Evolutionary conservation across 2,797 vertebrate genomes (phyloP).

Genomic region (Leuciscus waleckii): DNA sequence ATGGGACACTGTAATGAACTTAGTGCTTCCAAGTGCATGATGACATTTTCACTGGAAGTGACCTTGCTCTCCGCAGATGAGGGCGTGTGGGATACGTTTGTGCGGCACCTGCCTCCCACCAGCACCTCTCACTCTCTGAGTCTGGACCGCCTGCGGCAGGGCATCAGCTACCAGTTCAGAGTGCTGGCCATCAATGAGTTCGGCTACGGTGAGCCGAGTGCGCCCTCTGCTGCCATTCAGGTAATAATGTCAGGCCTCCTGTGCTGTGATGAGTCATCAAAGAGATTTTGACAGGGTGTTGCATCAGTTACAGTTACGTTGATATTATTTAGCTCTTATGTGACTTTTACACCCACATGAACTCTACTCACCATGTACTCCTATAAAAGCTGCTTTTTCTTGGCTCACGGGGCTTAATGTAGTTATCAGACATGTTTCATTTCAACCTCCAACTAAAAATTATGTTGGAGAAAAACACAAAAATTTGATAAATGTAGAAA

Average conservation of each 20-base stretch:
- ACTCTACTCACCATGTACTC: background rate
- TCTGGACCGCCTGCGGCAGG: constrained; percentile 87
- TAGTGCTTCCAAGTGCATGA: background rate
- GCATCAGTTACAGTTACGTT: background rate
- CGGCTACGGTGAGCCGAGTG: constrained; percentile 92
- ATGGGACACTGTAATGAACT: constrained; percentile 19
- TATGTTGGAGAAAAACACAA: background rate
- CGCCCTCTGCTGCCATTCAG: constrained; percentile 88
- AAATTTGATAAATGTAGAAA: background rate
- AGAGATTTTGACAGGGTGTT: background rate
- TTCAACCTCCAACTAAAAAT: background rate
- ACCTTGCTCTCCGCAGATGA: constrained; percentile 81
- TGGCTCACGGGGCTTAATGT: background rate
- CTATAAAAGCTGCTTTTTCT: background rate
- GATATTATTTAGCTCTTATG: constrained; percentile 6
- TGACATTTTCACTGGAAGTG: constrained; percentile 45
- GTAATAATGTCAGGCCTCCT: constrained; percentile 70
- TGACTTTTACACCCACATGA: constrained; percentile 3
- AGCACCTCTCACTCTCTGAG: constrained; percentile 86
- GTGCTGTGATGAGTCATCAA: constrained; percentile 27
- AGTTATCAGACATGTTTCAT: background rate
- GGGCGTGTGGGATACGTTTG: constrained; percentile 94
- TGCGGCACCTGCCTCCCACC: constrained; percentile 84
- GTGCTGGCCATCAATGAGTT: constrained; percentile 90
- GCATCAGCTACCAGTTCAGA: constrained; percentile 94